Conservation (phyloP, 2,797 vertebrate genomes). For the Karalla daura region DNA sequence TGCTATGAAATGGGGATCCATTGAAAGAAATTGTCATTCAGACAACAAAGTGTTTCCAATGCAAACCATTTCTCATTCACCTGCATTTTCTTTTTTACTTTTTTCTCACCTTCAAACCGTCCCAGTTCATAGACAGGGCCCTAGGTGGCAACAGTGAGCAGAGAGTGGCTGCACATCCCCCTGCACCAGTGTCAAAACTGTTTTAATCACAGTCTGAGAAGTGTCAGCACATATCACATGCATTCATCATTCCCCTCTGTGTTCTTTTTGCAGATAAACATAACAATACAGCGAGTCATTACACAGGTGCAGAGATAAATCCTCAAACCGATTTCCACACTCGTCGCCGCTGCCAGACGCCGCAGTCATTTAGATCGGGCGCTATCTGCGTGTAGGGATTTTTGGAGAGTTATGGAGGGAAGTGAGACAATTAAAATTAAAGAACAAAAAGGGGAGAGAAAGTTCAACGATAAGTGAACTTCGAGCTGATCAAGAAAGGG, state of each 20-base stretch:
- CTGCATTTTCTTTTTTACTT: not conserved
- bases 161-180: slow-evolving; percentile 20
- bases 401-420: slow-evolving; percentile 10
- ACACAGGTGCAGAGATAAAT: slow-evolving; percentile 51
- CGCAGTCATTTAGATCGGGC: slow-evolving; percentile 32
- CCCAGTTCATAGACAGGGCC: not conserved
- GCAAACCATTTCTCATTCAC: too few relatives aligned
- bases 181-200: slow-evolving; percentile 17
- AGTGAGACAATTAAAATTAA: not conserved
- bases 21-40: too few relatives aligned
- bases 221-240: slow-evolving; percentile 28
- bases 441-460: not conserved
- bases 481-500: not conserved
- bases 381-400: slow-evolving; percentile 24
- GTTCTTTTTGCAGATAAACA: slow-evolving; percentile 59
- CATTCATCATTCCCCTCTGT: slow-evolving; percentile 49
- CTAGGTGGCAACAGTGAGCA: slow-evolving; percentile 1
- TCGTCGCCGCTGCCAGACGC: slow-evolving; percentile 9
- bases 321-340: slow-evolving; percentile 20
- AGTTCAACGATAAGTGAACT: slow-evolving; percentile 8
- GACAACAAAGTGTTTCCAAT: not conserved
- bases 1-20: too few relatives aligned
- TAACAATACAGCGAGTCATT: slow-evolving; percentile 51
- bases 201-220: slow-evolving; percentile 52
- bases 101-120: not conserved